Evolutionary conservation across 2,888 invertebrate genomes (phyloP).

Genomic region (Tenthredo amoena): DNA sequence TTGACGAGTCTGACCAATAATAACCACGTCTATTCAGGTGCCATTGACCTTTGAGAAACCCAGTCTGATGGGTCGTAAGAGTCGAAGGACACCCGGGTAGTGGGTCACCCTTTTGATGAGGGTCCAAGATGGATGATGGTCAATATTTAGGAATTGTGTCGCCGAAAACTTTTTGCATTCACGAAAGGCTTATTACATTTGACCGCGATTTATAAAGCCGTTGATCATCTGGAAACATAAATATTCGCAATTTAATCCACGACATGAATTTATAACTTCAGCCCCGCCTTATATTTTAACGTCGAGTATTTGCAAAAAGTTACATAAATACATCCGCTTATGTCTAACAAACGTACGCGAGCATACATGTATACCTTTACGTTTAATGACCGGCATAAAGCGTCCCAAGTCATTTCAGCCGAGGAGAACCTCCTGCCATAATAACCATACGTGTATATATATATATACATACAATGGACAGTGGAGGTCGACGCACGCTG

Average conservation of each 20-base stretch:
- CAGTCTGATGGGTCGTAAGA: constrained; percentile 18
- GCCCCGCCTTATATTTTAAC: constrained; percentile 33
- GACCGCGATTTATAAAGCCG: constrained; percentile 43
- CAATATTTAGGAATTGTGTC: constrained; percentile 67
- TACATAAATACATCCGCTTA: constrained; percentile 11
- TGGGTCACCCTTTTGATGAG: constrained; percentile 67
- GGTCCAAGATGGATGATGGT: constrained; percentile 73
- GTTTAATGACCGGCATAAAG: constrained; percentile 27
- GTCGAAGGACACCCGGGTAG: constrained; percentile 40
- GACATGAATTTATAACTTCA: constrained; percentile 32
- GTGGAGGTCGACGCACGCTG: constrained; percentile 19
- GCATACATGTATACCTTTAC: not conserved
- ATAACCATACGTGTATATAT: not conserved
- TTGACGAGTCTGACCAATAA: constrained; percentile 40
- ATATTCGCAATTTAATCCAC: constrained; percentile 47
- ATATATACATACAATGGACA: constrained; percentile 30
- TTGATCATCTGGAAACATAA: constrained; percentile 37
- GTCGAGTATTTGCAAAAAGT: constrained; percentile 29
- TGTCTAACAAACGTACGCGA: not conserved
- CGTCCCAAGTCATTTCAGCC: constrained; percentile 10
- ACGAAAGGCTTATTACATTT: constrained; percentile 36
- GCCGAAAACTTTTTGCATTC: constrained; percentile 50
- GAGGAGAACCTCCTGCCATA: constrained; percentile 9
- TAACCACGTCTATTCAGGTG: constrained; percentile 66
- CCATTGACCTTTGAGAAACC: constrained; percentile 70